A percentile compares a stretch with the other conserved stretches of the same genome.
These are phyloP conservation scores for Papilio helenus DNA, from an alignment of 1,140 invertebrate genomes.

Conservation along the genomic window DNA sequence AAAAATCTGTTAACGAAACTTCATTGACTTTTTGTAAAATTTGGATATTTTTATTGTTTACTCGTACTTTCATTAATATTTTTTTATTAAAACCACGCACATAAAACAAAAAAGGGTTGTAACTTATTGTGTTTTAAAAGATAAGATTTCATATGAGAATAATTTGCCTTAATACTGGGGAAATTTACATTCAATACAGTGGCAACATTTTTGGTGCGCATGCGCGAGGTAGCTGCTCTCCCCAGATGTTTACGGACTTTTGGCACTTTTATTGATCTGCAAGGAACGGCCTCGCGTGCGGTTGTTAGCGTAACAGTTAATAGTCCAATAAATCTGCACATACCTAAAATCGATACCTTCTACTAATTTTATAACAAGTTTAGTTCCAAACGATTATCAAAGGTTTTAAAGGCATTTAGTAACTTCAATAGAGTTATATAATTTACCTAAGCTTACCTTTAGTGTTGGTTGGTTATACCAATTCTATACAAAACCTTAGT, in stretches of 20 bases:
- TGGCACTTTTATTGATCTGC: conserved; percentile 76
- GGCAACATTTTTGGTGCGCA: conserved; percentile 58
- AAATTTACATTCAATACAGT: conserved; percentile 37
- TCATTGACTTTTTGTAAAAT: no score
- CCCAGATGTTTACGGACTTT: conserved; percentile 70
- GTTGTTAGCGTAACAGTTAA: conserved; percentile 33
- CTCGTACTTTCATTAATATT: no score
- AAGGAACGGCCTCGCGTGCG: conserved; percentile 36
- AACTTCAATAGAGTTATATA: no score
- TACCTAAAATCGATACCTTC: not conserved
- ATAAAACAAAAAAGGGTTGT: no score
- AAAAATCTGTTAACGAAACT: no score
- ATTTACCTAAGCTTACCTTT: no score
- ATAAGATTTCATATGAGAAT: not conserved
- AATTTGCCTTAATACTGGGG: conserved; percentile 25
- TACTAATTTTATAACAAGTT: no score
- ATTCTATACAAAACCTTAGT: no score
- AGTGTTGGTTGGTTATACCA: no score
- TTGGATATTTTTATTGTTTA: no score
- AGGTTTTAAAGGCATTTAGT: not conserved
- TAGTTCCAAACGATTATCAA: not conserved
- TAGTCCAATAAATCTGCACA: not conserved
- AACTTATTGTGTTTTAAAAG: no score
- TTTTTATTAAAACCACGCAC: no score
- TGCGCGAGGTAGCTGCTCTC: conserved; percentile 58